A percentile compares a stretch with the other conserved stretches of the same genome.
phyloP scores from a whole-genome alignment of 2,113 vertebrate species.

The Donacobius atricapilla region DNA sequence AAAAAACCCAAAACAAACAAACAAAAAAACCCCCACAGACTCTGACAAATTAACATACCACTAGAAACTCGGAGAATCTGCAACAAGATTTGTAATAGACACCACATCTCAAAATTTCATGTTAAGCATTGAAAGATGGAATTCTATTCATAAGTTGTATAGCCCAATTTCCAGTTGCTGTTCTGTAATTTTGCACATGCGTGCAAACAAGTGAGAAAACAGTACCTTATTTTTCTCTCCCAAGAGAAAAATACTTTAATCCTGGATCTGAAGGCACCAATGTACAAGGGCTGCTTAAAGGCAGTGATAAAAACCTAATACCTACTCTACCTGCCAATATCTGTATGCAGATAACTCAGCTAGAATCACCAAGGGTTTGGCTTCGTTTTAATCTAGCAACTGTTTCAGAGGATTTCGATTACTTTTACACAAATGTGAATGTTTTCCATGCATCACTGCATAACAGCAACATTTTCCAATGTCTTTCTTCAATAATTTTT shows the following conservation, averaged over 20 bases:
- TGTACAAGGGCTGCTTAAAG: neutral
- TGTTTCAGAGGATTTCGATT: constrained; percentile 43
- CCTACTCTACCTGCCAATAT: constrained; percentile 16
- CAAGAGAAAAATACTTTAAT: neutral
- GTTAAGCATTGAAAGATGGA: neutral
- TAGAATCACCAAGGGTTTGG: neutral
- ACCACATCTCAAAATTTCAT: neutral
- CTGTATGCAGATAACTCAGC: constrained; percentile 8
- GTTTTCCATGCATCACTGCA: constrained; percentile 57
- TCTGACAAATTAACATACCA: neutral
- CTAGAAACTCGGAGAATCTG: neutral
- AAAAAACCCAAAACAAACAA: no score
- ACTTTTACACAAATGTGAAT: constrained; percentile 44
- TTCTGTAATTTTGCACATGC: neutral
- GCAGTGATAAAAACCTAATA: neutral
- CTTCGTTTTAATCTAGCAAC: constrained; percentile 26
- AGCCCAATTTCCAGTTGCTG: neutral
- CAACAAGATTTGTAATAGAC: neutral
- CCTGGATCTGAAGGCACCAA: neutral
- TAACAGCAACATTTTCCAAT: constrained; percentile 15
- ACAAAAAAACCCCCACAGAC: neutral
- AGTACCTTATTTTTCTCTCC: neutral
- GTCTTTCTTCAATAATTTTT: constrained; percentile 42
- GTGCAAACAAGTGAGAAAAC: neutral
- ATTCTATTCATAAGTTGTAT: neutral